A percentile compares a stretch with the other conserved stretches of the same genome.
phyloP scores from a whole-genome alignment of 1,140 invertebrate genomes.

The Patella vulgata region DNA sequence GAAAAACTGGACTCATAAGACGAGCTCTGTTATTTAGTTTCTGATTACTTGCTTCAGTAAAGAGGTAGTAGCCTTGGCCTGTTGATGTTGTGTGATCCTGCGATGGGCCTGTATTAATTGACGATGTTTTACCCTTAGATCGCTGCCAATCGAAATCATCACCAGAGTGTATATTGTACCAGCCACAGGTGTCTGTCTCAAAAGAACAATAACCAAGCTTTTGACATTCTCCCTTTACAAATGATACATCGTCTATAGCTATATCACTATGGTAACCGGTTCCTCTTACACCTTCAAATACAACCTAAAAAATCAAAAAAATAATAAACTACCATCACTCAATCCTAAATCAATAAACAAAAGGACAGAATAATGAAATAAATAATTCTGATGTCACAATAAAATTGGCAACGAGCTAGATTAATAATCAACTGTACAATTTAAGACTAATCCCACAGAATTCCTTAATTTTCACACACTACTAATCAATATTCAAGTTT shows the following conservation, averaged over 20 bases:
- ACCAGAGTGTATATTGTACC: conserved; percentile 33
- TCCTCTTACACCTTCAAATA: conserved; percentile 72
- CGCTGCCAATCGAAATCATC: conserved; percentile 53
- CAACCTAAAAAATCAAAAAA: conserved; percentile 20
- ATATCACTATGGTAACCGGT: conserved; percentile 76
- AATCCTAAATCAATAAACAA: no score
- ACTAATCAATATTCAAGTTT: no score
- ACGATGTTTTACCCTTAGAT: conserved; percentile 27
- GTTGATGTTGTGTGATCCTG: conserved; percentile 48
- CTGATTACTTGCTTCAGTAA: conserved; percentile 51
- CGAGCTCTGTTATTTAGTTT: conserved; percentile 58
- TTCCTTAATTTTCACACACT: no score
- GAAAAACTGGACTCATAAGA: conserved; percentile 64
- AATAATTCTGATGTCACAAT: no score
- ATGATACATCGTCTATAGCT: conserved; percentile 74
- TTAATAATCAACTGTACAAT: no score
- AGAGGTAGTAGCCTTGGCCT: conserved; percentile 44
- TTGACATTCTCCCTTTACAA: conserved; percentile 24
- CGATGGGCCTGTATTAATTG: conserved; percentile 41
- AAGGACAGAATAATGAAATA: no score
- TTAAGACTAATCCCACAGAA: no score
- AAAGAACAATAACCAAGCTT: conserved; percentile 36
- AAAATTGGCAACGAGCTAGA: no score
- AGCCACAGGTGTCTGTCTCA: conserved; percentile 50
- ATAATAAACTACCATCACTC: no score